Conservation (phyloP, 1,140 invertebrate genomes). For the Pseudomyrmex pallidus region DNA sequence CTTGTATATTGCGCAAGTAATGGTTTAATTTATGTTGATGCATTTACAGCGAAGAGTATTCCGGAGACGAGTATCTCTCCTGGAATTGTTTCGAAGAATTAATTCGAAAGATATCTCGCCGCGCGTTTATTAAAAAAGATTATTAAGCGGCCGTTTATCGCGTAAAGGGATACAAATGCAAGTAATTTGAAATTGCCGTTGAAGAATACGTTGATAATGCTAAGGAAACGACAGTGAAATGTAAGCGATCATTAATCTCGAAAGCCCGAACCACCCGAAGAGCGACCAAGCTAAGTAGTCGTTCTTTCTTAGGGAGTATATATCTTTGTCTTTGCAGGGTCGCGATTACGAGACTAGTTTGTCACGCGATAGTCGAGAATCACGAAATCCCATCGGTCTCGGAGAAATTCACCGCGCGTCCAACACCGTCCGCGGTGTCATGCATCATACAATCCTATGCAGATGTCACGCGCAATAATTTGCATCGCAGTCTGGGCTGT, state of each 20-base stretch:
- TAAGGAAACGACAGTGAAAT: conserved; percentile 49
- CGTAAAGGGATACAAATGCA: conserved; percentile 34
- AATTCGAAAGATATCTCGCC: neutral
- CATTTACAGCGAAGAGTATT: neutral
- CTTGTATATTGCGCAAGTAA: neutral
- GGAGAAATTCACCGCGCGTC: conserved; percentile 21
- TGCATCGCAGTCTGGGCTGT: conserved; percentile 14
- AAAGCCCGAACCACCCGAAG: conserved; percentile 9
- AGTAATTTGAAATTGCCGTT: conserved; percentile 48
- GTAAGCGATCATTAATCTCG: conserved; percentile 57
- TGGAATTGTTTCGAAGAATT: neutral
- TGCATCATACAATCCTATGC: conserved; percentile 43
- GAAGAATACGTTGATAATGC: conserved; percentile 54
- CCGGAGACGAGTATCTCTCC: no score
- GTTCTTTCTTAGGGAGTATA: conserved; percentile 50
- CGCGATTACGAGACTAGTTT: conserved; percentile 64
- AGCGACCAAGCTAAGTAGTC: conserved; percentile 56
- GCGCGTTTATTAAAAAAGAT: conserved; percentile 34
- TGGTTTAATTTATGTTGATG: neutral
- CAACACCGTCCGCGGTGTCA: conserved; percentile 13
- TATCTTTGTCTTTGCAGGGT: conserved; percentile 57
- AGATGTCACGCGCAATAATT: conserved; percentile 38
- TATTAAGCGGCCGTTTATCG: conserved; percentile 35
- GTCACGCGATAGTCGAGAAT: conserved; percentile 64
- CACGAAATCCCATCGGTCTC: conserved; percentile 60